Base-by-base conservation (phyloP, 2,888 invertebrate genomes). In the Rhaphigaster nebulosa region DNA sequence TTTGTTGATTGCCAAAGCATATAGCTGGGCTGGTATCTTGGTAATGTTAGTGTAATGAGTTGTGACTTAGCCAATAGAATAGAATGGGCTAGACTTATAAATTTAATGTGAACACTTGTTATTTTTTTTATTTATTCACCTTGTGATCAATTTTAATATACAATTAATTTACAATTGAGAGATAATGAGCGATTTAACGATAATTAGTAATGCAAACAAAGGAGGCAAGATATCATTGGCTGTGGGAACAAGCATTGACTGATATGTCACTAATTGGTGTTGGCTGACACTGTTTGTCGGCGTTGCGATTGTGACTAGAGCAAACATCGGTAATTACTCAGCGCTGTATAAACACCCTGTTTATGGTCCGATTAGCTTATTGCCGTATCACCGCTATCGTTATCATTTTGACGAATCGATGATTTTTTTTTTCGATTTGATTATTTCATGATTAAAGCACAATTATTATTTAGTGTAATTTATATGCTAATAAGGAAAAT, bases 261-360 rank as follows among this genome's bases (percentile, higher is more conserved):
- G 80, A 80, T 80, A 80, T 80, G 80, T 80, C 80, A 80, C 80
- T 80, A 80, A 80, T 80, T 80, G 45, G 80, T 80, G 80, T 41
- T 41, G 45, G 26, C 80, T 23, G 15, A 84, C 41, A 45, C 26
- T 84, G 84, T 84, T 84, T 84, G 84, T 50, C 45, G 1, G 45
- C 50, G 84, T 50, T 84, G 84, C 84, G 45, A 80, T 80, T 80
- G 80, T 80, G 10, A 50, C 45, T 41, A 84, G 45, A 12, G 84
- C 84, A 84, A 84, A 84, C 84, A 84, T 45, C 15, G n/a, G 84
- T 84, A 84, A 84, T 84, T 84, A 84, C 84, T 84, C 18, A 50
- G 15, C 23, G 70, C 38, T 76, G 34, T 76, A 38, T 38, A 76
- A 84, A 84, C 45, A 45, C 45, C n/a, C 6, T 15, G 70, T 29